A percentile compares a stretch with the other conserved stretches of the same genome.
These are phyloP conservation scores for Psephotus haematonotus DNA, from an alignment of 2,113 vertebrate species.

Conservation along the genomic window DNA sequence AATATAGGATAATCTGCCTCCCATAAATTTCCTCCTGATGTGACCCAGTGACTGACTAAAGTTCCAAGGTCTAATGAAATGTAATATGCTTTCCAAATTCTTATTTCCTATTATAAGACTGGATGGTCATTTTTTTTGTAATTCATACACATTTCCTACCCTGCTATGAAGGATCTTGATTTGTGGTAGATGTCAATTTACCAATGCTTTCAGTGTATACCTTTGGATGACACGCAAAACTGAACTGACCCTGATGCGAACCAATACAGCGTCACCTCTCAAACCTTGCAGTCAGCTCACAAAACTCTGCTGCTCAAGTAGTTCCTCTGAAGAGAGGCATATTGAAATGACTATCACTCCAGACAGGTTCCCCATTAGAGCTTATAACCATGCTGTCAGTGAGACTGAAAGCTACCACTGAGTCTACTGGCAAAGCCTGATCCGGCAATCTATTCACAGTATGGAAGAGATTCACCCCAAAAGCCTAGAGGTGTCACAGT, in stretches of 20 bases:
- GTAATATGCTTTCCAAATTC: background rate
- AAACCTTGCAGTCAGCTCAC: background rate
- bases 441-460: background rate
- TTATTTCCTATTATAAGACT: background rate
- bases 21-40: background rate
- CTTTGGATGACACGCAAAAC: background rate
- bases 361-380: background rate
- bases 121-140: background rate
- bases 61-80: background rate
- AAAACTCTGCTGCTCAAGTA: background rate
- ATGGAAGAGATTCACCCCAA: background rate
- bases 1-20: background rate
- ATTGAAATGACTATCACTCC: background rate
- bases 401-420: accelerated
- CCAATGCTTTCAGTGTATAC: background rate
- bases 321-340: background rate
- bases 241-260: background rate
- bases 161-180: background rate
- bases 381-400: background rate
- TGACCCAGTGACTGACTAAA: background rate
- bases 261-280: background rate
- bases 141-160: background rate
- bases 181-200: background rate
- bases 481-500: background rate
- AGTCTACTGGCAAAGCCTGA: background rate